Percentiles rank a stretch among this genome's conserved stretches.
Conservation (phyloP, 1,140 invertebrate species). For the Zaprionus lachaisei region DNA sequence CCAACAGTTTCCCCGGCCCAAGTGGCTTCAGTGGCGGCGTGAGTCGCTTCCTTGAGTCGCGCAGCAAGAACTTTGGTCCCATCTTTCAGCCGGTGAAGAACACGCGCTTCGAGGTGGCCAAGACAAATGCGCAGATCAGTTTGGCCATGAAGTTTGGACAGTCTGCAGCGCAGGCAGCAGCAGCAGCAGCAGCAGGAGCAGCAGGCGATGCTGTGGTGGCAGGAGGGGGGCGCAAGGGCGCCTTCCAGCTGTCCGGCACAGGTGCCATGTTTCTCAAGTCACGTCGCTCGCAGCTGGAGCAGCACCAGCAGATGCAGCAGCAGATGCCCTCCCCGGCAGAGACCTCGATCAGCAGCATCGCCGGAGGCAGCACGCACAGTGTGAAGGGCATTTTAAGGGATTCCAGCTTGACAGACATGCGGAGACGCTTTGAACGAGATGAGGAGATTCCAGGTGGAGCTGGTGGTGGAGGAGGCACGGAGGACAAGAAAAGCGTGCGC, state of each 20-base stretch:
- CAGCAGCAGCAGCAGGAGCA: background rate
- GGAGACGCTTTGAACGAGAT: conserved; percentile 61
- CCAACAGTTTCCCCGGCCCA: conserved; percentile 30
- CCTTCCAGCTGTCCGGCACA: conserved; percentile 65
- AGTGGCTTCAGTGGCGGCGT: conserved; percentile 70
- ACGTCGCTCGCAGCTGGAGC: conserved; percentile 52
- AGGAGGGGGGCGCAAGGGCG: conserved; percentile 36
- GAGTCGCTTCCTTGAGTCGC: conserved; percentile 71
- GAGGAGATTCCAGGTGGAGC: conserved; percentile 12
- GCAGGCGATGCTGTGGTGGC: background rate
- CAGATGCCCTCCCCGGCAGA: conserved; percentile 7
- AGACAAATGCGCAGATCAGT: conserved; percentile 67
- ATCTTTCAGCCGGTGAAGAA: conserved; percentile 69
- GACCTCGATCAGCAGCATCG: conserved; percentile 7
- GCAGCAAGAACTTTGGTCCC: conserved; percentile 61
- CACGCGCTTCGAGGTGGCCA: conserved; percentile 65
- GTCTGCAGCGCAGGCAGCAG: background rate
- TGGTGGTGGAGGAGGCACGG: background rate
- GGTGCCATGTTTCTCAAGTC: conserved; percentile 90
- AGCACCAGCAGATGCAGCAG: conserved; percentile 16
- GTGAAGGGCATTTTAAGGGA: conserved; percentile 90
- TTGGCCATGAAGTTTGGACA: conserved; percentile 51
- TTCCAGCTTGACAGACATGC: conserved; percentile 86
- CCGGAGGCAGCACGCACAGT: conserved; percentile 41
- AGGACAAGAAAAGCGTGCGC: conserved; percentile 88